phyloP scores from a whole-genome alignment of 2,888 invertebrate genomes.

The Leptinotarsa rubiginosa region DNA sequence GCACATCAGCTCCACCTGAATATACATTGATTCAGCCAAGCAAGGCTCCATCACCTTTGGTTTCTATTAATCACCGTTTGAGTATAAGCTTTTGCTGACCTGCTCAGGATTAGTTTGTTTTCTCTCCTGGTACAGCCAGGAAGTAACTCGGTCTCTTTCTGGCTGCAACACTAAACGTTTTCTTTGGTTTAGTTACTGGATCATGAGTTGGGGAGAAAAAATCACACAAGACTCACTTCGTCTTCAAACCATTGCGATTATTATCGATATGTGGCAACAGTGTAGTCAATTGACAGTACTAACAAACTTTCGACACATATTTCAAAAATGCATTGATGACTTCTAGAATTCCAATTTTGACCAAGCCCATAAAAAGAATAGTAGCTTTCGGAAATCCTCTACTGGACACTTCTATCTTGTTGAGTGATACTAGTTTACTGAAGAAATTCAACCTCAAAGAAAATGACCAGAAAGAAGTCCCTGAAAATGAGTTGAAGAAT shows the following conservation, averaged over 20 bases:
- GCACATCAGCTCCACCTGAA: no score
- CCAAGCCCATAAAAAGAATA: conserved; percentile 40
- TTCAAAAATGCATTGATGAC: neutral
- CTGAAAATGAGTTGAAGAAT: conserved; percentile 53
- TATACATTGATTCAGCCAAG: no score
- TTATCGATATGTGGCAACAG: neutral
- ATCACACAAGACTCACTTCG: neutral
- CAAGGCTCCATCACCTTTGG: no score
- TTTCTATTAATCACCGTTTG: no score
- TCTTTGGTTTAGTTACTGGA: no score
- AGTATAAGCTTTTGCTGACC: no score
- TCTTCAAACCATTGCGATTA: neutral
- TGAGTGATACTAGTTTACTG: conserved; percentile 56
- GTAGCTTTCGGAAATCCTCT: conserved; percentile 67
- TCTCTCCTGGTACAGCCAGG: no score
- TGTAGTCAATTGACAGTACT: neutral
- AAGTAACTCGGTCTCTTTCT: no score
- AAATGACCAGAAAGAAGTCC: conserved; percentile 64
- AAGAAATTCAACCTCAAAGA: conserved; percentile 62
- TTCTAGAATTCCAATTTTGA: neutral
- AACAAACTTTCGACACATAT: neutral
- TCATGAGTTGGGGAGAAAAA: no score
- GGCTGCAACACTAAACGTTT: no score
- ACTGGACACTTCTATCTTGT: conserved; percentile 62
- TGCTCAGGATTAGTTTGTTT: no score